Evolutionary conservation across 2,113 vertebrate genomes (phyloP), one percentile per base, ranked within the genome.

Genomic region (Corythoichthys haematopterus): DNA sequence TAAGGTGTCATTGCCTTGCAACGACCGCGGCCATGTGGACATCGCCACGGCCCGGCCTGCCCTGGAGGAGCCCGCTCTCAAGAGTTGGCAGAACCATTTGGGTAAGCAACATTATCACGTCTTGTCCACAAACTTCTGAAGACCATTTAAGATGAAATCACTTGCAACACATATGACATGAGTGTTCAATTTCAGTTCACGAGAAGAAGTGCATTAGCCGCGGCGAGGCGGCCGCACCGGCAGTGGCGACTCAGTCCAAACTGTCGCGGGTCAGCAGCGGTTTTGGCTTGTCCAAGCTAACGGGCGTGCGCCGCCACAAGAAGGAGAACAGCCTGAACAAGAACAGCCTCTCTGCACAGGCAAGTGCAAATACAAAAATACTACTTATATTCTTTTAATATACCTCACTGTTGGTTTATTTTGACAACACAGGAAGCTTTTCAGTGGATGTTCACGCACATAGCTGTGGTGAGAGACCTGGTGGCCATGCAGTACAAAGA

Each of bases 381-480:
- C 65, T 40, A 5, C 36, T 36, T 28, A 33, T 7, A 47, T 38
- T 2, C 5, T 16, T 9, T 50, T 50, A 36, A 36, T 36, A 5
- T 56, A 11, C 6, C 28, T 36, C 11, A 2, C 4, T 13, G 11
- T 35, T 20, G 33, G 57, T 13, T 2, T 57, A 0, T 48, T 36
- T 78, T 4, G 68, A 36, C 15, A 45, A 8, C 64, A 36, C 89
- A 99, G 97, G 97, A 99, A 81, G 96, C 97, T 10, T 98, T 96
- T 76, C 96, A 98, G 87, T 99, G 97, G 97, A 98, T 99, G 94
- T 99, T 99, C 52, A 99, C 97, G 10, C 97, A 99, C 76, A 96
- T 98, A 1, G 97, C 97, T 3, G 97, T 99, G 36, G 97, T 99
- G 20, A 92, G 96, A 43, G 97, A 99, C 88, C 86, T 99, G 62